Evolutionary conservation across 2,797 vertebrate genomes (phyloP).

Genomic region (Spondyliosoma cantharus): DNA sequence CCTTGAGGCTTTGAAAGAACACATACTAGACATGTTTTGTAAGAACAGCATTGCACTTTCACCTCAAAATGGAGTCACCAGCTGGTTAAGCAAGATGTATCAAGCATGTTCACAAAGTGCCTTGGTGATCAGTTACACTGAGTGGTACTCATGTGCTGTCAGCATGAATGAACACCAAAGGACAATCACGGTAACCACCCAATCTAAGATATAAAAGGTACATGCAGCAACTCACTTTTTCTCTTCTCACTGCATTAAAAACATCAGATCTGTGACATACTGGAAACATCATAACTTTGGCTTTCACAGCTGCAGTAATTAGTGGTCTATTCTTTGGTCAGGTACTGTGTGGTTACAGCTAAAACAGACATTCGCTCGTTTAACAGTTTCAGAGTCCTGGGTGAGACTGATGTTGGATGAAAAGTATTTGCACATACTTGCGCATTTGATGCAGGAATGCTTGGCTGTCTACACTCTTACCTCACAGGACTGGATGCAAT

Average conservation of each 20-base stretch:
- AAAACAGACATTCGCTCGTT: conserved; percentile 44
- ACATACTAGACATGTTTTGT: conserved; percentile 24
- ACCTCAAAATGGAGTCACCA: neutral
- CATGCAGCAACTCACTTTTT: neutral
- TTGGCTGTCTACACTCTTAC: conserved; percentile 82
- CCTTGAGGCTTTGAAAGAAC: conserved; percentile 26
- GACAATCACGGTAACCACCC: conserved; percentile 3
- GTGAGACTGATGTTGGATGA: conserved; percentile 25
- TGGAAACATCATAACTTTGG: conserved; percentile 8
- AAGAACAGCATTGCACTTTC: conserved; percentile 16
- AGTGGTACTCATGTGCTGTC: neutral
- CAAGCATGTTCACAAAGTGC: neutral
- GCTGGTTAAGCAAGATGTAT: conserved; percentile 8
- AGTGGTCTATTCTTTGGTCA: conserved; percentile 13
- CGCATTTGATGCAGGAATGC: conserved; percentile 16
- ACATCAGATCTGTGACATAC: conserved; percentile 9
- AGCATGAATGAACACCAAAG: conserved; percentile 11
- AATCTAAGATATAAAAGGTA: neutral
- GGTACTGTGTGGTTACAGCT: conserved; percentile 24
- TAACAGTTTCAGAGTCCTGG: conserved; percentile 13
- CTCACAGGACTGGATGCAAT: conserved; percentile 97
- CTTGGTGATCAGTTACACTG: neutral
- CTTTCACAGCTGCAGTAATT: conserved; percentile 22
- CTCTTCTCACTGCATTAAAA: conserved; percentile 4
- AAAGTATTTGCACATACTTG: conserved; percentile 16